Evolutionary conservation across 2,888 invertebrate species (phyloP).

Genomic region (Melieria crassipennis): DNA sequence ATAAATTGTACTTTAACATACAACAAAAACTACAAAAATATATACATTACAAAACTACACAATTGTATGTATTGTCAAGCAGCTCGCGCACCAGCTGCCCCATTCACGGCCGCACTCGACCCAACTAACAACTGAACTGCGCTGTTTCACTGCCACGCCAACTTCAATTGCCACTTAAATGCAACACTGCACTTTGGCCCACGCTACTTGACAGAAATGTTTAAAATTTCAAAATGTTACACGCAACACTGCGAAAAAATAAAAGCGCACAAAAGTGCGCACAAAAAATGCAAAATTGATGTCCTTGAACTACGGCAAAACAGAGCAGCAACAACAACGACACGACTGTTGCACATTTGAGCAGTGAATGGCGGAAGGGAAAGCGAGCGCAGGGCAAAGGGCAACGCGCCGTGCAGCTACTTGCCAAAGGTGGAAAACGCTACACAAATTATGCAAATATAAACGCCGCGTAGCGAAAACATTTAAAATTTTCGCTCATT

Average conservation of each 20-base stretch:
- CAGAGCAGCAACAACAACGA: neutral
- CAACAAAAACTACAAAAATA: no score
- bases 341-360: no score
- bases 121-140: constrained; percentile 24
- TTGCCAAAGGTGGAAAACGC: constrained; percentile 30
- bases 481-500: constrained; percentile 39
- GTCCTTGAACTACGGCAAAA: constrained; percentile 26
- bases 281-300: constrained; percentile 5
- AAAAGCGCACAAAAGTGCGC: constrained; percentile 6
- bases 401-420: no score
- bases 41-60: no score
- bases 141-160: constrained; percentile 6
- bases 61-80: no score
- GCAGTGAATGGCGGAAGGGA: no score
- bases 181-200: constrained; percentile 1
- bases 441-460: constrained; percentile 39
- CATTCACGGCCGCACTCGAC: constrained; percentile 15
- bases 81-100: no score
- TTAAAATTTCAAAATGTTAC: constrained; percentile 26
- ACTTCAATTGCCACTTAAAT: constrained; percentile 17
- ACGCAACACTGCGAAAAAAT: constrained; percentile 17
- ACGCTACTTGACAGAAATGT: constrained; percentile 1
- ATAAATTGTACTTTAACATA: no score
- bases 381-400: no score
- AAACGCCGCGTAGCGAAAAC: constrained; percentile 29